These are phyloP conservation scores for Chiridota heheva DNA, from an alignment of 35 echinoderm and acorn worm genomes.

Conservation along the genomic window DNA sequence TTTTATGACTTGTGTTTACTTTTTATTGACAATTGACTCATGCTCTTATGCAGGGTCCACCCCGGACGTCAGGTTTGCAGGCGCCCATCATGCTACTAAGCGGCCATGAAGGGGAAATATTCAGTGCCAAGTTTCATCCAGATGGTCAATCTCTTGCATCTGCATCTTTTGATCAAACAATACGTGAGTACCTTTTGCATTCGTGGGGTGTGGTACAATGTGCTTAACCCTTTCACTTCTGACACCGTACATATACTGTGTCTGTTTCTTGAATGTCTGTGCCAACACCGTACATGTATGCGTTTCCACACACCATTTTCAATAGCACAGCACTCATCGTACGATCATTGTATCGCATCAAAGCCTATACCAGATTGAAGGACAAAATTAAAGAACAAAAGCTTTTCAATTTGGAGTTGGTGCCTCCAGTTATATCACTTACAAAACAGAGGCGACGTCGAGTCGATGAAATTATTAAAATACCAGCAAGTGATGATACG, in stretches of 20 bases:
- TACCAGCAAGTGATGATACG: too few species aligned
- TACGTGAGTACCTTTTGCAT: conserved; percentile 67
- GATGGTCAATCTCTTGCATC: conserved; percentile 79
- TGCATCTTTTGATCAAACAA: conserved; percentile 88
- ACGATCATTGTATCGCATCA: too few species aligned
- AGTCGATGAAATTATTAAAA: too few species aligned
- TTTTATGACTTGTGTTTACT: neutral
- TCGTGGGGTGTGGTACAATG: neutral
- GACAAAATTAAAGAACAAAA: too few species aligned
- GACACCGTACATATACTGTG: neutral
- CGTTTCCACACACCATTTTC: too few species aligned
- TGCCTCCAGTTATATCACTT: too few species aligned
- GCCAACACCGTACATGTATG: too few species aligned
- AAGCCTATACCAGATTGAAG: too few species aligned
- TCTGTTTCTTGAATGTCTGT: neutral
- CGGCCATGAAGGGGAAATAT: conserved; percentile 94
- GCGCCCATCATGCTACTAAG: conserved; percentile 88
- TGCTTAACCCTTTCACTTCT: too few species aligned
- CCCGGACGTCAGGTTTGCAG: conserved; percentile 79
- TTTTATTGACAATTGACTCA: neutral
- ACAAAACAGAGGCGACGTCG: too few species aligned
- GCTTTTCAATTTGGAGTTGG: too few species aligned
- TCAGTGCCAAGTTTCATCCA: conserved; percentile 85
- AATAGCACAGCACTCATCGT: too few species aligned
- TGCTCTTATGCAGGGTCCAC: conserved; percentile 65